A percentile compares a stretch with the other conserved stretches of the same genome.
Conservation (phyloP, 2,113 vertebrate genomes). For the Hippocampus guttulatus region DNA sequence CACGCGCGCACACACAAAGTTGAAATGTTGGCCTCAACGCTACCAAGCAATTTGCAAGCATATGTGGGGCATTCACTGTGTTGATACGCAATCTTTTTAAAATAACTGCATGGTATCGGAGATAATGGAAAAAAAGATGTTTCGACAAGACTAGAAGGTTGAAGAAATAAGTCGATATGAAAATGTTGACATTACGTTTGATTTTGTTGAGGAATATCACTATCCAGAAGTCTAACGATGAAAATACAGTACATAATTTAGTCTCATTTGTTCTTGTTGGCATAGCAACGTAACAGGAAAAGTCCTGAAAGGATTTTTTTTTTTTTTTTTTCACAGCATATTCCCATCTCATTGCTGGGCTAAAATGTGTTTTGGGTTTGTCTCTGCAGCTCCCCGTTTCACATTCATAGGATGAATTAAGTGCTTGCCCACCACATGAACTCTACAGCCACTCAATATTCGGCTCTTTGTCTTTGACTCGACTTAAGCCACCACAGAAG, state of each 20-base stretch:
- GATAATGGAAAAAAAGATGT: background rate
- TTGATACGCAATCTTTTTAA: background rate
- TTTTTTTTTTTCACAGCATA: background rate
- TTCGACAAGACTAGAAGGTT: background rate
- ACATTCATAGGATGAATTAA: constrained; percentile 47
- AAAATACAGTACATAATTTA: too few species aligned
- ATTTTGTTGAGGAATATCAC: background rate
- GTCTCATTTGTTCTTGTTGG: background rate
- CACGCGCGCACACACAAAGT: background rate
- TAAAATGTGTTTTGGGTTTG: constrained; percentile 19
- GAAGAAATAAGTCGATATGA: background rate
- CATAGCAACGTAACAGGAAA: constrained; percentile 1
- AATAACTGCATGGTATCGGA: constrained; percentile 7
- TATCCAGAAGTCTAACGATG: too few species aligned
- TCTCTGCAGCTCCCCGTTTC: constrained; percentile 30
- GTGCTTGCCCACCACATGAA: constrained; percentile 42
- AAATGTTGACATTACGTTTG: background rate
- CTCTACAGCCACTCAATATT: constrained; percentile 40
- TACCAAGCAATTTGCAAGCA: constrained; percentile 12
- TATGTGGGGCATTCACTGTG: background rate
- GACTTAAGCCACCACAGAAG: constrained; percentile 36
- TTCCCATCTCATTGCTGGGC: background rate
- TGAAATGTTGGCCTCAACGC: constrained; percentile 26
- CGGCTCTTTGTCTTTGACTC: constrained; percentile 41
- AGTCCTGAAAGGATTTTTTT: background rate